These are phyloP conservation scores for Mugil cephalus DNA, from an alignment of 2,113 vertebrate species.

Conservation along the genomic window DNA sequence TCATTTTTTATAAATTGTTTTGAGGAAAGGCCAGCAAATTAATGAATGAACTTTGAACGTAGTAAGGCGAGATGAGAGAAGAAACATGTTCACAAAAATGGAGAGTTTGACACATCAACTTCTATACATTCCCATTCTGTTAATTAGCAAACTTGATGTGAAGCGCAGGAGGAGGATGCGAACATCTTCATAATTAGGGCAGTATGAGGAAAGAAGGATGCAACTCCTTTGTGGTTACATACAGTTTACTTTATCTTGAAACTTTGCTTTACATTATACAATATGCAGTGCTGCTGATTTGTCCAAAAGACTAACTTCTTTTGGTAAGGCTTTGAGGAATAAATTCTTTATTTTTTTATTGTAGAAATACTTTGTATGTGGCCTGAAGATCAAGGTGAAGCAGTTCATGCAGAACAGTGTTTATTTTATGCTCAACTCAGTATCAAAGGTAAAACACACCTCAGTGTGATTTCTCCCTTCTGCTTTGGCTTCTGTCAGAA, in stretches of 20 bases:
- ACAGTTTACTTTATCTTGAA: slow-evolving; percentile 27
- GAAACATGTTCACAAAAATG: background rate
- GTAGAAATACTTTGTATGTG: slow-evolving; percentile 2
- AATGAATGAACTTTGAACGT: slow-evolving; percentile 14
- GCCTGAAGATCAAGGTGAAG: background rate
- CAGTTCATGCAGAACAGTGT: slow-evolving; percentile 13
- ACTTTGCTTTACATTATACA: slow-evolving; percentile 5
- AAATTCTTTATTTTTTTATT: background rate
- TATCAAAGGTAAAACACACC: slow-evolving; percentile 14
- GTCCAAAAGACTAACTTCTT: too few species aligned
- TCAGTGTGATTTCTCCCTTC: slow-evolving; percentile 43
- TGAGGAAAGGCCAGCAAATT: slow-evolving; percentile 19
- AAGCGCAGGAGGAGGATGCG: background rate
- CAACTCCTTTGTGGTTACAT: slow-evolving; percentile 11
- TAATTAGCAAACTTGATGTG: slow-evolving; percentile 10
- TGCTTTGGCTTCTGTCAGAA: slow-evolving; percentile 41
- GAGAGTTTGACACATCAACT: slow-evolving; percentile 7
- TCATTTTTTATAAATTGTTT: slow-evolving; percentile 19
- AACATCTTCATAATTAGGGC: slow-evolving; percentile 2
- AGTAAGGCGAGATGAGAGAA: slow-evolving; percentile 29
- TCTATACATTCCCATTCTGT: background rate
- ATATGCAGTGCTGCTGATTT: slow-evolving; percentile 10
- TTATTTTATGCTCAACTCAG: slow-evolving; percentile 7
- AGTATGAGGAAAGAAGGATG: background rate
- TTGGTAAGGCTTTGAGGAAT: background rate